Conservation (phyloP, 2,888 invertebrate species). For the Tiliacea aurago region DNA sequence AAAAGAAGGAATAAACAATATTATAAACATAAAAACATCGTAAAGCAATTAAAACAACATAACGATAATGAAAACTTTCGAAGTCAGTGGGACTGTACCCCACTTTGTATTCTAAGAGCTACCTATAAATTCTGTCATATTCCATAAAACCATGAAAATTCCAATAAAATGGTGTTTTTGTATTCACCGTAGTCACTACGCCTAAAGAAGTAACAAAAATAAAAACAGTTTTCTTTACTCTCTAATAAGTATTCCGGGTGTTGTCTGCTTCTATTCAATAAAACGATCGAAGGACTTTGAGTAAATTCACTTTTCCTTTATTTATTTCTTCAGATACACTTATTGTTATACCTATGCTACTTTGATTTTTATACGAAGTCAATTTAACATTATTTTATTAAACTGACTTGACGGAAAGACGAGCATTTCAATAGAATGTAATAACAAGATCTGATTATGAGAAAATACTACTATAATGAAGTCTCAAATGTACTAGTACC, state of each 20-base stretch:
- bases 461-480: not conserved
- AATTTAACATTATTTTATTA: slow-evolving; percentile 5
- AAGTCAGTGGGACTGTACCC: no score
- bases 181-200: slow-evolving; percentile 37
- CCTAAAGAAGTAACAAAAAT: slow-evolving; percentile 33
- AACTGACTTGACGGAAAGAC: slow-evolving; percentile 11
- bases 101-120: slow-evolving; percentile 28
- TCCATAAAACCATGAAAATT: slow-evolving; percentile 37
- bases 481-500: not conserved
- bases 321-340: slow-evolving; percentile 19
- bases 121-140: slow-evolving; percentile 15
- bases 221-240: slow-evolving; percentile 32
- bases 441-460: slow-evolving; percentile 13
- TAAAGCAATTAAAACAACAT: no score
- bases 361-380: slow-evolving; percentile 17
- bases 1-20: no score
- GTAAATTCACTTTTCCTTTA: slow-evolving; percentile 43
- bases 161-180: slow-evolving; percentile 40
- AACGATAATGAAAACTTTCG: no score
- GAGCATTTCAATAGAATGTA: slow-evolving; percentile 20
- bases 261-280: slow-evolving; percentile 46
- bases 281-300: slow-evolving; percentile 37
- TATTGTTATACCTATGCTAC: slow-evolving; percentile 17
- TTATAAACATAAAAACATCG: no score
- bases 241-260: slow-evolving; percentile 49